Conservation (phyloP, 2,888 invertebrate species). For the Amiota communis region DNA sequence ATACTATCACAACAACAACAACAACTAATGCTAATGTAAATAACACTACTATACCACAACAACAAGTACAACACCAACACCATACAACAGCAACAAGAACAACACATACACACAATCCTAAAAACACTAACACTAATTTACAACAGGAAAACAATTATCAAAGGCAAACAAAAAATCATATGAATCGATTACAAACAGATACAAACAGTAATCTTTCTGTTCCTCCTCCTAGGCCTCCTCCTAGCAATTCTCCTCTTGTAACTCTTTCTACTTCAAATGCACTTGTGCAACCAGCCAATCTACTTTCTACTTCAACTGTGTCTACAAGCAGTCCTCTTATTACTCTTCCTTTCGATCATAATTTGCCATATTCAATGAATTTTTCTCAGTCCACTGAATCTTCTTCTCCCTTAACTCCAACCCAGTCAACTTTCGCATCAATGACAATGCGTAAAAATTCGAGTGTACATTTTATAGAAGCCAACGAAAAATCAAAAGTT, state of each 20-base stretch:
- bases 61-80: constrained; percentile 41
- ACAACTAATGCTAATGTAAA: constrained; percentile 55
- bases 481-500: constrained; percentile 44
- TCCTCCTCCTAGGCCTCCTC: too few relatives aligned
- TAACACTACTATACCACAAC: constrained; percentile 60
- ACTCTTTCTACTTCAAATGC: too few relatives aligned
- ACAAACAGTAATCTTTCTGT: too few relatives aligned
- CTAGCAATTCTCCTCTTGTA: too few relatives aligned
- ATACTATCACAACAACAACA: neutral
- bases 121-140: constrained; percentile 39
- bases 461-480: constrained; percentile 57
- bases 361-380: too few relatives aligned
- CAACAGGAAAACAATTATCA: constrained; percentile 28
- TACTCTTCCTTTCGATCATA: too few relatives aligned
- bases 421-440: constrained; percentile 58
- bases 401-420: constrained; percentile 37
- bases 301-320: too few relatives aligned
- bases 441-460: constrained; percentile 48
- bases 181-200: constrained; percentile 19
- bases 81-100: constrained; percentile 41
- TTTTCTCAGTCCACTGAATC: too few relatives aligned
- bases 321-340: too few relatives aligned
- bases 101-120: constrained; percentile 41
- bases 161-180: constrained; percentile 12
- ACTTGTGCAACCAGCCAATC: too few relatives aligned